Conservation (phyloP, 2,113 vertebrate species). For the Cyphomyrus plagiostoma region DNA sequence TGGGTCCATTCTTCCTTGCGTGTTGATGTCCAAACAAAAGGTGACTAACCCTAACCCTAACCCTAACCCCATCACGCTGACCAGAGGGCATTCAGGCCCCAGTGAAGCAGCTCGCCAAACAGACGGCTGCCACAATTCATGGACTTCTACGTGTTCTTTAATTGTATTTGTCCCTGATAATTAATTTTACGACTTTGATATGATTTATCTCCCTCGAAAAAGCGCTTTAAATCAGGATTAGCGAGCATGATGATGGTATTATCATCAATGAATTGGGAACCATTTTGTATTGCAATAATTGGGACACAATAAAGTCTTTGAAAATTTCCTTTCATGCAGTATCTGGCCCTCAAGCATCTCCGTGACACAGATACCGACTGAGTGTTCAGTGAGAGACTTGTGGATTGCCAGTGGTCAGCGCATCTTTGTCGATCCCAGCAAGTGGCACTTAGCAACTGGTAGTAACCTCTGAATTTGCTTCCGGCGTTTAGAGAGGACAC, state of each 20-base stretch:
- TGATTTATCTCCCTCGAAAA: not conserved
- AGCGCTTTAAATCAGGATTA: not conserved
- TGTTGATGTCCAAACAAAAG: not conserved
- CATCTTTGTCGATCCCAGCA: not conserved
- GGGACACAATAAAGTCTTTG: not conserved
- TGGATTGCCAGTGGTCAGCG: not conserved
- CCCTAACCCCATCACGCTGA: not conserved
- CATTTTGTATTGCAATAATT: constrained; percentile 2
- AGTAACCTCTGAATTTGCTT: not conserved
- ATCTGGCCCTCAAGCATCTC: not conserved
- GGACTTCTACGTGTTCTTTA: not conserved
- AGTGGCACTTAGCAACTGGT: not conserved
- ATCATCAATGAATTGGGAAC: not conserved
- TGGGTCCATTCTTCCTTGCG: not conserved
- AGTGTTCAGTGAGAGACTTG: not conserved
- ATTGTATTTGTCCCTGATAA: not conserved
- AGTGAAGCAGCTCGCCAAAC: not conserved
- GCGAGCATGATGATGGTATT: not conserved
- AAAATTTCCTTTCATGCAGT: not conserved
- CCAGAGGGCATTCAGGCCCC: not conserved
- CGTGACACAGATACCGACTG: not conserved
- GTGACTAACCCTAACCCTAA: not conserved
- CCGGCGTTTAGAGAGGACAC: not conserved
- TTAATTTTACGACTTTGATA: constrained; percentile 3
- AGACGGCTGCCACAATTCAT: not conserved